These are phyloP conservation scores for Anthoscopus minutus DNA, from an alignment of 2,113 vertebrate genomes.

Conservation along the genomic window DNA sequence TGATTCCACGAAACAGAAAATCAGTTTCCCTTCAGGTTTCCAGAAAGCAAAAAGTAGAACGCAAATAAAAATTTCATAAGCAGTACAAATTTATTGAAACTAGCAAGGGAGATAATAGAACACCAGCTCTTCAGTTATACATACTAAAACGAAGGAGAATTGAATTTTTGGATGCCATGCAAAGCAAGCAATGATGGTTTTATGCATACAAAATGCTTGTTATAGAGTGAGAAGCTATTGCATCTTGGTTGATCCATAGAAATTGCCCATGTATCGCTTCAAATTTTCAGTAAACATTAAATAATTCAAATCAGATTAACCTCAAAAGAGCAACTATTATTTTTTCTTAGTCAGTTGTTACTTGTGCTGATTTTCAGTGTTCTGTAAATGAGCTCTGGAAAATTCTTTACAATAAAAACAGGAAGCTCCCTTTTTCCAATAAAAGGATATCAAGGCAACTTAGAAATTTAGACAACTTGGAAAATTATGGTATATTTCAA, in stretches of 20 bases:
- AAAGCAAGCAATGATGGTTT: not conserved
- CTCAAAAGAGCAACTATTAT: not conserved
- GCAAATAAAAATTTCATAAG: not conserved
- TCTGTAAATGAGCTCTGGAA: not conserved
- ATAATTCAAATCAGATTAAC: not conserved
- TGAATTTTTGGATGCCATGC: not conserved
- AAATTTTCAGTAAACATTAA: not conserved
- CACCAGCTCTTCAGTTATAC: not conserved
- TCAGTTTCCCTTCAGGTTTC: not conserved
- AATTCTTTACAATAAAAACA: not conserved
- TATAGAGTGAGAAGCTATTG: not conserved
- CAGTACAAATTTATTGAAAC: not conserved
- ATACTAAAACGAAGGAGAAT: not conserved
- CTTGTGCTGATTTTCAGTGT: accelerated
- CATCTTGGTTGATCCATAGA: not conserved
- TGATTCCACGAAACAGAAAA: not conserved
- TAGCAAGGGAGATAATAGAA: not conserved
- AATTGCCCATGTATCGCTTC: not conserved
- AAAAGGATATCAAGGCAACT: not conserved
- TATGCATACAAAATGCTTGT: not conserved
- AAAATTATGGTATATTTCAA: not conserved
- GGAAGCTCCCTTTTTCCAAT: not conserved
- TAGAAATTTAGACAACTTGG: not conserved
- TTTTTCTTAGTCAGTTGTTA: not conserved
- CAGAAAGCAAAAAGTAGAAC: not conserved